phyloP scores from a whole-genome alignment of 2,113 vertebrate species.

The Hemiscyllium ocellatum region DNA sequence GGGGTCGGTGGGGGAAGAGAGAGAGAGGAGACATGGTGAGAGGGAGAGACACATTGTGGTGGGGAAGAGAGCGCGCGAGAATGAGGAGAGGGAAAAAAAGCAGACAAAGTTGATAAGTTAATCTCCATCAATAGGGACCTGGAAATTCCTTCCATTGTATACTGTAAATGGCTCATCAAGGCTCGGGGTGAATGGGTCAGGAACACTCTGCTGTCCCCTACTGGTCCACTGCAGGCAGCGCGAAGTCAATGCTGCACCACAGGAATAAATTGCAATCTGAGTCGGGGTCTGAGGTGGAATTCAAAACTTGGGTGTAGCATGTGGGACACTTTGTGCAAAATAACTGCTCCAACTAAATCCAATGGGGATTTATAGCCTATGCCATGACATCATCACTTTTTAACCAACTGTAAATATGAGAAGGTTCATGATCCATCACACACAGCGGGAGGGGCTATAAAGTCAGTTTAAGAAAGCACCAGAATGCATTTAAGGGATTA shows the following conservation, averaged over 20 bases:
- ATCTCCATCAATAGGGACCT: neutral
- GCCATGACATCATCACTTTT: neutral
- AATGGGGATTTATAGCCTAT: neutral
- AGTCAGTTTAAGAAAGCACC: neutral
- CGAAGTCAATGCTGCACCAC: neutral
- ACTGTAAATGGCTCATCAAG: neutral
- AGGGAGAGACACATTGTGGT: too few relatives aligned
- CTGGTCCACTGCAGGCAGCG: neutral
- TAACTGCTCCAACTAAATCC: neutral
- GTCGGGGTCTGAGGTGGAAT: neutral
- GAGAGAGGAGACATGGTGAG: too few relatives aligned
- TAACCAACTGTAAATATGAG: neutral
- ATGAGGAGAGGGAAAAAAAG: too few relatives aligned
- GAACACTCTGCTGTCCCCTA: neutral
- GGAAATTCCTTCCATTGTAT: neutral
- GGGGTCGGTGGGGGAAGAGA: too few relatives aligned
- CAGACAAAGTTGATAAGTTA: neutral
- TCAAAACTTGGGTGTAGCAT: neutral
- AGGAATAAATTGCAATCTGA: neutral
- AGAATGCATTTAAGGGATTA: neutral
- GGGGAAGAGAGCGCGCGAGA: too few relatives aligned
- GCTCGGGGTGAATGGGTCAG: neutral
- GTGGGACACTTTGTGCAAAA: neutral
- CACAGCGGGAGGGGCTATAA: neutral
- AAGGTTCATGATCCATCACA: neutral